These are phyloP conservation scores for Monopis laevigella DNA, from an alignment of 2,888 invertebrate genomes.

Conservation along the genomic window DNA sequence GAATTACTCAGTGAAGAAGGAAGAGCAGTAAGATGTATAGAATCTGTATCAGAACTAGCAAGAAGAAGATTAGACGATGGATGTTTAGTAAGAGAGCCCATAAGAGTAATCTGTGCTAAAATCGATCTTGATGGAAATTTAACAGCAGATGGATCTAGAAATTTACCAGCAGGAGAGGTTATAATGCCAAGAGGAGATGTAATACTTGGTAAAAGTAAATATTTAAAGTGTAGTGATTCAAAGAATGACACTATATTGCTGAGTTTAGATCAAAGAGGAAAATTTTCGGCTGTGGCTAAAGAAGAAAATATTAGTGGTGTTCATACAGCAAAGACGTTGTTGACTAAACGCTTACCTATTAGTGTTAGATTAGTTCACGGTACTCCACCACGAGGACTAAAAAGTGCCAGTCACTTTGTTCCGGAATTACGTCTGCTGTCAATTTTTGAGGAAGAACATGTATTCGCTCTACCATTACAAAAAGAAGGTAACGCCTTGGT, in stretches of 20 bases:
- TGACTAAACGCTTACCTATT: slow-evolving; percentile 90
- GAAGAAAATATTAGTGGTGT: slow-evolving; percentile 96
- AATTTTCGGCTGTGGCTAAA: slow-evolving; percentile 91
- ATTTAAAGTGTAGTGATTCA: slow-evolving; percentile 86
- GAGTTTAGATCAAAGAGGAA: slow-evolving; percentile 87
- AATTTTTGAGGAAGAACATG: slow-evolving; percentile 86
- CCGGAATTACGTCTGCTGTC: slow-evolving; percentile 85
- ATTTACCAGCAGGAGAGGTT: slow-evolving; percentile 84
- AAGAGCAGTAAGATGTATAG: slow-evolving; percentile 87
- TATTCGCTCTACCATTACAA: slow-evolving; percentile 85
- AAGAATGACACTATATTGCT: slow-evolving; percentile 86
- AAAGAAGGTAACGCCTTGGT: slow-evolving; percentile 81
- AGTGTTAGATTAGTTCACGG: slow-evolving; percentile 93
- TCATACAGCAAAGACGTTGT: slow-evolving; percentile 87
- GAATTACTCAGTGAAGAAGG: slow-evolving; percentile 95
- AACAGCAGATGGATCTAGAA: slow-evolving; percentile 75
- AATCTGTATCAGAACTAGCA: slow-evolving; percentile 85
- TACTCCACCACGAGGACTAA: slow-evolving; percentile 84
- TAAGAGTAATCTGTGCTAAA: slow-evolving; percentile 74
- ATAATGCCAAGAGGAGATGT: slow-evolving; percentile 81
- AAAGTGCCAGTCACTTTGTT: slow-evolving; percentile 83
- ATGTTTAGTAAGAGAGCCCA: slow-evolving; percentile 82
- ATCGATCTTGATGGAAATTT: slow-evolving; percentile 69
- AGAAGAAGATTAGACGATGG: slow-evolving; percentile 77
- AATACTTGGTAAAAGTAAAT: slow-evolving; percentile 75